Percentiles rank a stretch among this genome's conserved stretches.
These are phyloP conservation scores for Drosophila simulans DNA, from an alignment of 1,140 invertebrate genomes.

Conservation along the genomic window DNA sequence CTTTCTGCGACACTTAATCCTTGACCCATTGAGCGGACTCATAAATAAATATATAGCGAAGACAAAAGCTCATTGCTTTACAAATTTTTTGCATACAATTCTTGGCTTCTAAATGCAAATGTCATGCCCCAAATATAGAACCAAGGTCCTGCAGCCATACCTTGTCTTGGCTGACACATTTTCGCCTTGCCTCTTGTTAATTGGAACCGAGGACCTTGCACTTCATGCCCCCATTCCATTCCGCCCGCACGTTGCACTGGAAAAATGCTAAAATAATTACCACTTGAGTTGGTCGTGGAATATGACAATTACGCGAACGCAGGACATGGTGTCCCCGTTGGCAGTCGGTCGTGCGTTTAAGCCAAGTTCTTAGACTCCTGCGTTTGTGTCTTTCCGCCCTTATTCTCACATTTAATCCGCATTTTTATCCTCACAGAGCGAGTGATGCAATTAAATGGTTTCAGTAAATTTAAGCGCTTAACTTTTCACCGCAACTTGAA, in stretches of 20 bases:
- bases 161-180: constrained; percentile 59
- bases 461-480: constrained; percentile 26
- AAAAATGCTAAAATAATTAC: constrained; percentile 66
- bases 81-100: constrained; percentile 18
- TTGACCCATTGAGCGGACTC: constrained; percentile 19
- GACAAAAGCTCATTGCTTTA: constrained; percentile 11
- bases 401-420: constrained; percentile 9
- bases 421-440: constrained; percentile 14
- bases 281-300: constrained; percentile 57
- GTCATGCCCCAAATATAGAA: constrained; percentile 42
- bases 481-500: constrained; percentile 13
- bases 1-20: constrained; percentile 3
- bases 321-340: constrained; percentile 26
- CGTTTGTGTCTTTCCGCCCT: not conserved
- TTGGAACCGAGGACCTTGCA: constrained; percentile 58
- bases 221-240: constrained; percentile 30
- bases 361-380: constrained; percentile 7
- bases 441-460: constrained; percentile 36
- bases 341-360: constrained; percentile 16
- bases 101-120: constrained; percentile 51
- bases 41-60: constrained; percentile 25
- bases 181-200: constrained; percentile 46
- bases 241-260: constrained; percentile 22
- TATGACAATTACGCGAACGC: constrained; percentile 61
- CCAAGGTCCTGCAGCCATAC: constrained; percentile 22